Evolutionary conservation across 2,888 invertebrate species (phyloP), one percentile per base, ranked within the genome.

Genomic region (Acrocera orbiculus): DNA sequence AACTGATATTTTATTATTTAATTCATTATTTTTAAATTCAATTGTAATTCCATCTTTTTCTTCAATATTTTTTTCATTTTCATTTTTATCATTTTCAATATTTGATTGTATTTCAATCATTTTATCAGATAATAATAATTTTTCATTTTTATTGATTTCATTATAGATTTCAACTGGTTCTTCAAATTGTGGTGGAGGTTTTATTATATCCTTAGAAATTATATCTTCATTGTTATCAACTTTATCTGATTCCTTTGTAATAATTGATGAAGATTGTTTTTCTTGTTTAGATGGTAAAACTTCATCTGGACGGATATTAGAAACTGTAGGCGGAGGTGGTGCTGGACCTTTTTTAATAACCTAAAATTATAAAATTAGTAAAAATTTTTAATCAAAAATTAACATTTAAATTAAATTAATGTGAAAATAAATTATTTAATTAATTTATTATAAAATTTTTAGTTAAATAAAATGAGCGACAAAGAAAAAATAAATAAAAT

Each of bases 281-380:
- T 10, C 5, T 11, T 16, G 30, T 13, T 15, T 13, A 17, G 14
- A 19, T 10, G 26, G 27, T 4, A 54, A 54, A 27, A 46, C 47
- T 4, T 32, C 38, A 6, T 13, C 4, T 30, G 37, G 37, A 9
- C 24, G 27, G 20, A 37, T 41, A n/a, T 24, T 36, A 26, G 40
- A 41, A 14, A 30, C 47, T 14, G 53, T 47, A 16, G 72, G 71
- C 16, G 82, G 81, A 36, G 71, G 71, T 9, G 80, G 83, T 27
- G 80, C 83, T 38, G 80, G 81, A 39, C 83, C 83, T 56, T 85
- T 83, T 59, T 79, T 81, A 40, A 75, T 70, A 50, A 71, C 67
- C 76, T 76, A 50, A 11, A 33, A 35, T 15, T 9, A n/a, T 20
- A 23, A 30, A 27, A 15, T 30, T 9, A 3, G 30, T 27, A 19